These are phyloP conservation scores for Microcaecilia unicolor DNA, from an alignment of 2,797 vertebrate species.

Conservation along the genomic window DNA sequence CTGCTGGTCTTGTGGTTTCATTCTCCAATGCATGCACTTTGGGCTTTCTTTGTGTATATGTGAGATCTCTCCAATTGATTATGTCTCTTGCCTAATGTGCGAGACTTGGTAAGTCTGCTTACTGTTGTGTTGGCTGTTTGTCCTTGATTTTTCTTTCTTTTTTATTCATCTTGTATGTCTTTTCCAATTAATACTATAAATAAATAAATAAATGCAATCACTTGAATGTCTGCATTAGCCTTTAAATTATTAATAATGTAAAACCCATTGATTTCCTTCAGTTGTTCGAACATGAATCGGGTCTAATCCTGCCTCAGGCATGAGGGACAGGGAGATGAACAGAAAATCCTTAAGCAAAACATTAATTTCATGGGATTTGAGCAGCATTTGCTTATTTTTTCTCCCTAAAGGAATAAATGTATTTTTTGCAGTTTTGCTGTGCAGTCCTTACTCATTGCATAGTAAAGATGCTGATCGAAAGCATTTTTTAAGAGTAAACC, in stretches of 20 bases:
- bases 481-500: too few species aligned
- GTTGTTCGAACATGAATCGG: conserved; percentile 63
- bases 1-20: too few species aligned
- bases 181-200: conserved; percentile 33
- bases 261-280: conserved; percentile 77
- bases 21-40: too few species aligned
- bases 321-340: conserved; percentile 46
- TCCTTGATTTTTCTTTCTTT: conserved; percentile 1
- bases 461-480: conserved; percentile 9
- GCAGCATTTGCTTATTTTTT: conserved; percentile 17
- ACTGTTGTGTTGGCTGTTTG: not conserved
- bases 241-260: conserved; percentile 82
- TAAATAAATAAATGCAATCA: conserved; percentile 52
- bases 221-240: conserved; percentile 50
- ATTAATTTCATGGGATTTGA: conserved; percentile 66
- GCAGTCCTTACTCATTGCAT: conserved; percentile 13
- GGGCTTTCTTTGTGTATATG: too few species aligned
- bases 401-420: conserved; percentile 23
- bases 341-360: conserved; percentile 65
- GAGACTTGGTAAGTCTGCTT: too few species aligned
- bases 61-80: too few species aligned
- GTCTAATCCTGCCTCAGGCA: conserved; percentile 62
- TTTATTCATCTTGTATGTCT: not conserved
- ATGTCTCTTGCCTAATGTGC: too few species aligned
- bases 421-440: conserved; percentile 33